These are phyloP conservation scores for Caenorhabditis sp. DNA, from an alignment of 2,888 invertebrate genomes.

Conservation along the genomic window DNA sequence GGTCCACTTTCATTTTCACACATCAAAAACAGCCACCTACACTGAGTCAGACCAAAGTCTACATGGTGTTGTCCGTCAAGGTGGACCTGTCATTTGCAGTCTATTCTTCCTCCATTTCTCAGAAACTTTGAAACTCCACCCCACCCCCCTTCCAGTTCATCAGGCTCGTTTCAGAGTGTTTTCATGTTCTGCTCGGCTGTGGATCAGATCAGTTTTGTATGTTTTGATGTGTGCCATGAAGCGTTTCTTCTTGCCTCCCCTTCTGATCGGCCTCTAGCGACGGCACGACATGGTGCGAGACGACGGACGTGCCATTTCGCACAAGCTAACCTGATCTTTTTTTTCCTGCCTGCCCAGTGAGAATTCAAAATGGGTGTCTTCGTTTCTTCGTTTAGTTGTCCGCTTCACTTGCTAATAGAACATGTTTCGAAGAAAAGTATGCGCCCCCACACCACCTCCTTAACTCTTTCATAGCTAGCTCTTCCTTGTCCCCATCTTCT, in stretches of 20 bases:
- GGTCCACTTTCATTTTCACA: neutral
- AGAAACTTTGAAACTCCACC: too few relatives aligned
- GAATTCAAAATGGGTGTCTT: too few relatives aligned
- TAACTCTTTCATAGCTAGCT: neutral
- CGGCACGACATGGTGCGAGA: too few relatives aligned
- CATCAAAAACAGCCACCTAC: conserved; percentile 55
- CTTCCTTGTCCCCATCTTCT: neutral
- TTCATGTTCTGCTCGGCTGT: too few relatives aligned
- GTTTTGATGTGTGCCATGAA: neutral
- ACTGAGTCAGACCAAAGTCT: conserved; percentile 27
- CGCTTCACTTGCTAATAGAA: conserved; percentile 52
- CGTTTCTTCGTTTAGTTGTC: too few relatives aligned
- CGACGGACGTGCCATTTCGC: conserved; percentile 25
- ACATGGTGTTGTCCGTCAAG: neutral
- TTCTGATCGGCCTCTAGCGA: conserved; percentile 9
- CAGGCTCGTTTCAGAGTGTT: neutral
- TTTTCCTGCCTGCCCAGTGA: too few relatives aligned
- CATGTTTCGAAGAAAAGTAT: conserved; percentile 8
- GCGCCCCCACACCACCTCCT: conserved; percentile 2
- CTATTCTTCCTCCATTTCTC: neutral
- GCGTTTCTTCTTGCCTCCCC: too few relatives aligned
- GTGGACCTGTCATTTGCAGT: conserved; percentile 34
- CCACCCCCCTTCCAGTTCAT: too few relatives aligned
- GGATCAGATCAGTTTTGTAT: neutral
- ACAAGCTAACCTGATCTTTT: too few relatives aligned